Conservation (phyloP, 2,888 invertebrate genomes). For the Agonopterix heracliana region DNA sequence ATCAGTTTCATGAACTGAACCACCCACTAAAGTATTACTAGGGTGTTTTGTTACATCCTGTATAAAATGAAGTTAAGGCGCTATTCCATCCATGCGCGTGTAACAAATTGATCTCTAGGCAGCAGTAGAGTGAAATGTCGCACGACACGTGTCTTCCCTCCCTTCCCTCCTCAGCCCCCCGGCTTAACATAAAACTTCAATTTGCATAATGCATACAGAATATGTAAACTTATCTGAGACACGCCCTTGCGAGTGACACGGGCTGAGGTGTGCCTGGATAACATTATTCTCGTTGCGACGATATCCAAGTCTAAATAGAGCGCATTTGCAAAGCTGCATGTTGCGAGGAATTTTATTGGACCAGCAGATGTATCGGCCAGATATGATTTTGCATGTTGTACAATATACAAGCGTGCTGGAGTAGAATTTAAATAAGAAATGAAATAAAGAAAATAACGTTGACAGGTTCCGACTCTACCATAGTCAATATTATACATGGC, state of each 20-base stretch:
- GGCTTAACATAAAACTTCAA: constrained; percentile 72
- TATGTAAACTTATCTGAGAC: constrained; percentile 72
- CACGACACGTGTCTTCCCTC: constrained; percentile 22
- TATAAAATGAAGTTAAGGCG: no score
- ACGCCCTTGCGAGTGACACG: constrained; percentile 70
- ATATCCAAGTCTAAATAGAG: constrained; percentile 68
- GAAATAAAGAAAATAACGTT: no score
- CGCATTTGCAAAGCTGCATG: constrained; percentile 58
- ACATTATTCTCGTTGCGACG: constrained; percentile 66
- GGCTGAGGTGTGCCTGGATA: constrained; percentile 68
- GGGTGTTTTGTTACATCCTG: no score
- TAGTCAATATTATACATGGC: no score
- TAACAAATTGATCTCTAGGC: no score
- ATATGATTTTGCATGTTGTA: constrained; percentile 30
- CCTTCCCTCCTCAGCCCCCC: constrained; percentile 26
- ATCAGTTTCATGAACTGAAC: no score
- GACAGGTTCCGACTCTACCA: no score
- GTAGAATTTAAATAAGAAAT: no score
- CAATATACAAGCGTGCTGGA: no score
- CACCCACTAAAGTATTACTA: no score
- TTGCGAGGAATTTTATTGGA: constrained; percentile 45
- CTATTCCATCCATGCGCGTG: no score
- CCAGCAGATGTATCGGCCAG: constrained; percentile 26
- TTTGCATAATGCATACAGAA: constrained; percentile 75
- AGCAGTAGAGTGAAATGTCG: constrained; percentile 33